These are phyloP conservation scores for Pandemis cinnamomeana DNA, from an alignment of 2,888 invertebrate species.

Conservation along the genomic window DNA sequence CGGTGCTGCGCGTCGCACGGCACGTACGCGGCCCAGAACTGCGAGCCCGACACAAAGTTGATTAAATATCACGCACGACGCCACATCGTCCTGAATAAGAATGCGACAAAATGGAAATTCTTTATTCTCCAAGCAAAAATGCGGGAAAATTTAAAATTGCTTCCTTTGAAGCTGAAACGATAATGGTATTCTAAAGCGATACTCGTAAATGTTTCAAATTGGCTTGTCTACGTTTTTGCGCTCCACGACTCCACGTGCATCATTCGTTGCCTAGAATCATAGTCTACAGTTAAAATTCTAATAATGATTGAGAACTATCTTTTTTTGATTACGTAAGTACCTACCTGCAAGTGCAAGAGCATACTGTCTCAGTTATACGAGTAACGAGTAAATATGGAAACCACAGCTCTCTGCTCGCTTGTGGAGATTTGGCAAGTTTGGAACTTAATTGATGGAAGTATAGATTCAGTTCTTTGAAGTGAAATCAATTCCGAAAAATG, in stretches of 20 bases:
- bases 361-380: not conserved
- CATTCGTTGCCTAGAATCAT: not conserved
- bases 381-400: not conserved
- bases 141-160: constrained; percentile 12
- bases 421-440: not conserved
- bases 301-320: not conserved
- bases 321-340: not conserved
- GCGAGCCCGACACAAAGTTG: constrained; percentile 62
- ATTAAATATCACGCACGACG: constrained; percentile 73
- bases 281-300: not conserved
- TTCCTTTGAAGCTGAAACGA: constrained; percentile 8
- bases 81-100: constrained; percentile 42
- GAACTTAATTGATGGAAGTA: not conserved
- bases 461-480: not conserved
- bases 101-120: constrained; percentile 28
- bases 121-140: constrained; percentile 15
- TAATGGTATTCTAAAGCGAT: constrained; percentile 9
- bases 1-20: constrained; percentile 92
- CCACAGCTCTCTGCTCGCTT: too few species aligned
- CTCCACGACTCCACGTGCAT: not conserved
- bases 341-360: not conserved
- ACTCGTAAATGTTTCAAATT: constrained; percentile 2
- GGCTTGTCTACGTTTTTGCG: not conserved
- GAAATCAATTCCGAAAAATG: not conserved
- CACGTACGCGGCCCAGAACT: constrained; percentile 96